Percentiles rank a stretch among this genome's conserved stretches.
Evolutionary conservation across 2,888 invertebrate species (phyloP).

Genomic region (Lochmaea crataegi): DNA sequence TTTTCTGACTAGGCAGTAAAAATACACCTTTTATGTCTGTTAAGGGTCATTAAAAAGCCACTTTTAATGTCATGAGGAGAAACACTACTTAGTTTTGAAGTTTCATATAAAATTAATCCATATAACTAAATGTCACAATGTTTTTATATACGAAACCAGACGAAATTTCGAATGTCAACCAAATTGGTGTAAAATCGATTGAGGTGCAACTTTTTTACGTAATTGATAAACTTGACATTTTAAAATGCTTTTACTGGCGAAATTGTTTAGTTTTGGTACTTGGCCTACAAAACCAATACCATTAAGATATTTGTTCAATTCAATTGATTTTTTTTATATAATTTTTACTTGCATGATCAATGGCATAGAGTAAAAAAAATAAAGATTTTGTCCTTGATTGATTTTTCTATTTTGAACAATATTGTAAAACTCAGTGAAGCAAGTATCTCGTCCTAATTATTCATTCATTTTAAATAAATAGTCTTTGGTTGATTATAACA

Average conservation of each 20-base stretch:
- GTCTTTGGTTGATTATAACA: neutral
- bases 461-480: neutral
- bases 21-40: too few species aligned
- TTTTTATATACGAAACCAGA: neutral
- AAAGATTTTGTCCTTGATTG: neutral
- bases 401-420: neutral
- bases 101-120: neutral
- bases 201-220: neutral
- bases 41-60: too few species aligned
- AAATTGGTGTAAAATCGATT: neutral
- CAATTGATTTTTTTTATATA: neutral
- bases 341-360: neutral
- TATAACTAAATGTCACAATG: neutral
- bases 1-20: too few species aligned
- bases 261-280: neutral
- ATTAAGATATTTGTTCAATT: neutral
- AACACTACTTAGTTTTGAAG: too few species aligned
- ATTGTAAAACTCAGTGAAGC: neutral
- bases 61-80: too few species aligned
- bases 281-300: neutral
- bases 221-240: constrained; percentile 4
- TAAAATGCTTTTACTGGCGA: neutral
- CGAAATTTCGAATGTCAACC: neutral
- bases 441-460: neutral
- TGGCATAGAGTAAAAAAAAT: neutral